Base-by-base conservation (phyloP, 53 echinoderm and acorn worm genomes). In the Holothuria scabra region DNA sequence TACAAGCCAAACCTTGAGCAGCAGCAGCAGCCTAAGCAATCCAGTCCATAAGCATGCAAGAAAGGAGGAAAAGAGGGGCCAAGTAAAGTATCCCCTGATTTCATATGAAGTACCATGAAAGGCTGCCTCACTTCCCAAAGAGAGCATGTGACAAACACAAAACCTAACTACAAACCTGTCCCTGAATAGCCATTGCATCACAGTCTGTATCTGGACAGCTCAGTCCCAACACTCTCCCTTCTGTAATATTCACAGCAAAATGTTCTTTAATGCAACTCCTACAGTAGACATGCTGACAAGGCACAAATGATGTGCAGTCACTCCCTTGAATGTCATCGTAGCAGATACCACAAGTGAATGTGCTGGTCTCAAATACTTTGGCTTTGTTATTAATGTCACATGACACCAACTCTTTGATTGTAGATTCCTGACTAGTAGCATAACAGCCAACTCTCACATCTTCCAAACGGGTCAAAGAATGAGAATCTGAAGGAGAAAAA, bases 201-300 rank as follows among this genome's bases (percentile, higher is more conserved):
- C 96, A 96, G 3, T 91, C 84, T 25, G 84, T 90, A 19, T 96
- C 86, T 21, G 96, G 96, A 44, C 96, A 96, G 66, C 63, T 59
- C 29, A 96, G 81, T 35, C 91, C 83, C 76, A 91, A 91, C 55
- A 96, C 96, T 46, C 93, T 91, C 2, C 91, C 93, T 31, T 96
- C 96, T 46, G 28, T 35, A 79, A 96, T 96, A 70, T 93, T 93
- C n/a, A 91, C 87, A 18, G 82, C 67, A 41, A 96, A 96, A 75
- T 96, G 93, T 38, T 85, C 91, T 69, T 56, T 90, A 76, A 96
- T 74, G 32, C 96, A 96, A 12, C 65, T 85, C 56, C 91, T 96
- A 33, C 96, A 96, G 82, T 96, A 96, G 29, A 96, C 93, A 69
- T 96, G 96, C 38, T 75, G 67, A 66, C 96, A 96, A 21, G 67